phyloP scores from a whole-genome alignment of 1,140 invertebrate genomes.

The Choristoneura fumiferana region DNA sequence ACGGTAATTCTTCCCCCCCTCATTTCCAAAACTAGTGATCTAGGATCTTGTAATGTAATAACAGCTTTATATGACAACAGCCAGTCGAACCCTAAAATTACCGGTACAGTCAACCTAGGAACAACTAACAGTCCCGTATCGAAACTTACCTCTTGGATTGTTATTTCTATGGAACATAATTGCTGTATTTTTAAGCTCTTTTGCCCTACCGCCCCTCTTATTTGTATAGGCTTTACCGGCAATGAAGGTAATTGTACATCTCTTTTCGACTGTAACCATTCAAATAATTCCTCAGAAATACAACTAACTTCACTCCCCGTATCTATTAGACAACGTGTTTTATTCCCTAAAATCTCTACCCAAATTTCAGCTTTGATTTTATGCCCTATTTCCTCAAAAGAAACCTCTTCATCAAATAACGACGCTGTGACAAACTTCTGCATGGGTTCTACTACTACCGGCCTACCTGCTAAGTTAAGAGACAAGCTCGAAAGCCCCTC shows the following conservation, averaged over 20 bases:
- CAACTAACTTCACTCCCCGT: conserved; percentile 38
- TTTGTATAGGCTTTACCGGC: conserved; percentile 30
- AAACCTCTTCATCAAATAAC: too few relatives aligned
- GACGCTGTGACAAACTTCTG: too few relatives aligned
- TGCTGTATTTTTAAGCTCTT: conserved; percentile 29
- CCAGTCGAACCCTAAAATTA: conserved; percentile 42
- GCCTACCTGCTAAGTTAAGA: too few relatives aligned
- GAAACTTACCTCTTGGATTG: not conserved
- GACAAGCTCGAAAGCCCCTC: too few relatives aligned
- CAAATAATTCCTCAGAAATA: conserved; percentile 32
- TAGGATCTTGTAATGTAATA: too few relatives aligned
- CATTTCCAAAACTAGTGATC: too few relatives aligned
- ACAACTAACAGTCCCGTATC: conserved; percentile 29
- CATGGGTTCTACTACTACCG: too few relatives aligned
- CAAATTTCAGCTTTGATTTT: conserved; percentile 22
- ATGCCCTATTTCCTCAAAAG: too few relatives aligned
- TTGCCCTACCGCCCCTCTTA: conserved; percentile 28
- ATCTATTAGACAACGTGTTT: conserved; percentile 25
- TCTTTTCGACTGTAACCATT: conserved; percentile 17
- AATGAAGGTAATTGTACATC: conserved; percentile 22
- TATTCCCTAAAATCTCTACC: conserved; percentile 3
- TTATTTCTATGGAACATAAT: conserved; percentile 23
- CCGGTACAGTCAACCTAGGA: conserved; percentile 21
- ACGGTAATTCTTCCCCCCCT: too few relatives aligned
- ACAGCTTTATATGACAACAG: conserved; percentile 25